Evolutionary conservation across 1,140 invertebrate genomes (phyloP).

Genomic region (Fopius arisanus): DNA sequence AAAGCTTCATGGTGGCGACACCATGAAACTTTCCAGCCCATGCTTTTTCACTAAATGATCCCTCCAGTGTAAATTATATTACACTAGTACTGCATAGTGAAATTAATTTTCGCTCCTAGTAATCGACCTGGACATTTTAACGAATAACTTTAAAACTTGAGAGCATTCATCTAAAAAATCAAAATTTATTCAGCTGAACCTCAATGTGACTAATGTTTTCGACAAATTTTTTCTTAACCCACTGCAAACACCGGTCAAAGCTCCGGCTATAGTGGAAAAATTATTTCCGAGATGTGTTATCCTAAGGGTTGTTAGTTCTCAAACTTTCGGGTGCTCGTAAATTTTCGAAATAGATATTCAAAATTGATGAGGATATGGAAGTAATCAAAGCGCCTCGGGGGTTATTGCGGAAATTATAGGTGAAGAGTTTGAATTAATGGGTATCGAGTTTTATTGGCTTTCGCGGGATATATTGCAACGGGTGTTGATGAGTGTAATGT

Average conservation of each 20-base stretch:
- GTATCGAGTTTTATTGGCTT: not conserved
- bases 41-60: no score
- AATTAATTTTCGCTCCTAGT: not conserved
- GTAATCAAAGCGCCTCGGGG: not conserved
- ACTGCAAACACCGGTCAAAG: no score
- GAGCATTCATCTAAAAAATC: no score
- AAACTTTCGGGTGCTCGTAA: not conserved
- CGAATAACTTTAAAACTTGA: not conserved
- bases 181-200: no score
- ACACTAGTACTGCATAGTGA: not conserved
- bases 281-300: no score
- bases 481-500: not conserved
- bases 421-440: constrained; percentile 5
- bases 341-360: not conserved
- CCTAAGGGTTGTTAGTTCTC: not conserved
- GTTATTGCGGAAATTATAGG: not conserved
- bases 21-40: no score
- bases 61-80: not conserved
- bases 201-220: no score
- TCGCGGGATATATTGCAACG: not conserved
- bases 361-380: not conserved
- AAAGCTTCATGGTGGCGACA: no score
- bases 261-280: no score
- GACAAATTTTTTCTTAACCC: no score
- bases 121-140: not conserved